Base-by-base conservation (phyloP, 2,888 invertebrate species). In the Chydorus sphaericus region DNA sequence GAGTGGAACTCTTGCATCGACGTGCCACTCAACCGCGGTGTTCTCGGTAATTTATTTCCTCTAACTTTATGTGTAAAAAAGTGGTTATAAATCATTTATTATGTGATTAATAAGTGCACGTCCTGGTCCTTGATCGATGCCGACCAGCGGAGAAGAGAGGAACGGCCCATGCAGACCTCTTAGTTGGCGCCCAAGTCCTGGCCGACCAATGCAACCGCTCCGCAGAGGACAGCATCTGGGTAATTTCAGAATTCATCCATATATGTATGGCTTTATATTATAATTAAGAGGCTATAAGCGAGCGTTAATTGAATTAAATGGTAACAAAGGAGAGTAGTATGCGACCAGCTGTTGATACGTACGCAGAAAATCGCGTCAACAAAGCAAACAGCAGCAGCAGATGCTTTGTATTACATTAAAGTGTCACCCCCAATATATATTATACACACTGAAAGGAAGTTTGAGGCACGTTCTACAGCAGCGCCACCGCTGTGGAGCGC, bases 1-100 rank as follows among this genome's bases (percentile, higher is more conserved):
- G 57, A 57, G 30, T 57, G 57, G 57, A 57, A 54, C 44, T 54
- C 54, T 7, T 57, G 57, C 36, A 36, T 57, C 31, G 57, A 57
- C 20, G 52, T 52, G 33, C 54, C 57, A 10, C 44, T 57, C n/a
- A 33, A 28, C n/a, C 57, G 57, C 18, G 57, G 57, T 4, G 36
- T 53, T 37, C 44, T 44, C 23, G 44, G 44, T 44, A 44, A 39
- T 10, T 37, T 4, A 20, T 38, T 7, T 7, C 38, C 20, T 38
- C 14, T 16, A 20, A 20, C 20, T 37, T 37, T 36, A n/a, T 36
- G 36, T 36, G 14, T 36, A 36, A 36, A 14, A n/a, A 36, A 14
- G 36, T 36, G n/a, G 18, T 33, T 33, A 8, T 33, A 14, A 33
- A 33, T 33, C 33, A 33, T 33, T 33, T 10, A 33, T 14, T 33